Conservation (phyloP, 2,113 vertebrate genomes). For the Odocoileus hemionus region DNA sequence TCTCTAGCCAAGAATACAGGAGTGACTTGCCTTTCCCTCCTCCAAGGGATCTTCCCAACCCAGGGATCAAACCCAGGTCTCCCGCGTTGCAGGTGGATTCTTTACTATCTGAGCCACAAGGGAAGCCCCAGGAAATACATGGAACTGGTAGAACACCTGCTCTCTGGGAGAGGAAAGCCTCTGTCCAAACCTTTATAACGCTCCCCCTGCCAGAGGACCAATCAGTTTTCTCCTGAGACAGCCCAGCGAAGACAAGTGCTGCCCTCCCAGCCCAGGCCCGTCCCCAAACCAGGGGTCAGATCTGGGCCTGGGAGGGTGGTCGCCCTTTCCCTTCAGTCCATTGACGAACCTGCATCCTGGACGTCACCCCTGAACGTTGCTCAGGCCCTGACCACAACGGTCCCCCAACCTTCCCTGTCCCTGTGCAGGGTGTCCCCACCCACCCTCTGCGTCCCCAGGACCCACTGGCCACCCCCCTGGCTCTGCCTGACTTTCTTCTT, state of each 20-base stretch:
- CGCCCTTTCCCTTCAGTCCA: background rate
- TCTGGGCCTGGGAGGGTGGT: background rate
- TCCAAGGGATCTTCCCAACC: background rate
- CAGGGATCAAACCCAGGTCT: background rate
- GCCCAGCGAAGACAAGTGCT: background rate
- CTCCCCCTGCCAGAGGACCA: background rate
- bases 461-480: background rate
- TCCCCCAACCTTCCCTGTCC: no score
- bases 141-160: background rate
- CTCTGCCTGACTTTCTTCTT: background rate
- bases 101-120: background rate
- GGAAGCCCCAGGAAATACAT: background rate
- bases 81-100: background rate
- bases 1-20: background rate
- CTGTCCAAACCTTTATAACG: background rate
- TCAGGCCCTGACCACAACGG: background rate
- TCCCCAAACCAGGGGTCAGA: background rate
- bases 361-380: background rate
- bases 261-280: background rate
- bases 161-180: background rate
- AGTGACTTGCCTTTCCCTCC: background rate
- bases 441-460: no score
- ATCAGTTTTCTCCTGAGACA: background rate
- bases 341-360: background rate
- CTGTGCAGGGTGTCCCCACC: background rate